These are phyloP conservation scores for Callyntrura guangdongensis DNA, from an alignment of 2,888 invertebrate species.

Conservation along the genomic window DNA sequence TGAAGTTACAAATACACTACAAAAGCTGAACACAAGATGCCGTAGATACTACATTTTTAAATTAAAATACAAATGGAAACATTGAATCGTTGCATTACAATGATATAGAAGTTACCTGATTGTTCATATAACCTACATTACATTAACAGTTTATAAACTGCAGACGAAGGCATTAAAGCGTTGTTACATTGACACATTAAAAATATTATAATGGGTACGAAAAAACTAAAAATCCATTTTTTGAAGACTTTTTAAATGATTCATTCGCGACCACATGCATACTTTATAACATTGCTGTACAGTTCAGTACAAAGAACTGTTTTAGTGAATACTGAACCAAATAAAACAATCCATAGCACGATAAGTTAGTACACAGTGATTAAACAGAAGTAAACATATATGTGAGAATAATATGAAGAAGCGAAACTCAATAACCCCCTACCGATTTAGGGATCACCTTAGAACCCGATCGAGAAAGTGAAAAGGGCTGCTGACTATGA, in stretches of 20 bases:
- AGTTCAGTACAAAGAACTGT: background rate
- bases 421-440: slow-evolving; percentile 83
- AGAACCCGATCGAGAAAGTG: slow-evolving; percentile 71
- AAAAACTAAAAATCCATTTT: background rate
- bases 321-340: background rate
- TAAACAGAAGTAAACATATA: background rate
- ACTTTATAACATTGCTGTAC: background rate
- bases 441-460: slow-evolving; percentile 74
- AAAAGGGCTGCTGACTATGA: slow-evolving; percentile 67
- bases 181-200: background rate
- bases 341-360: no score
- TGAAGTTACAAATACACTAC: slow-evolving; percentile 11
- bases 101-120: slow-evolving; percentile 1
- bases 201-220: background rate
- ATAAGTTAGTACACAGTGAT: background rate
- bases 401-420: background rate
- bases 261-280: background rate
- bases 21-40: slow-evolving; percentile 8
- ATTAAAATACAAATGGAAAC: background rate
- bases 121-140: background rate
- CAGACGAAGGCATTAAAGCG: slow-evolving; percentile 15
- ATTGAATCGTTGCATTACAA: background rate
- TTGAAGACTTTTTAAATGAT: background rate
- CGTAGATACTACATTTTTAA: background rate
- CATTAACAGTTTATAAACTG: background rate